These are phyloP conservation scores for Eucidaris tribuloides DNA, from an alignment of 35 echinoderm and acorn worm species.

Conservation along the genomic window DNA sequence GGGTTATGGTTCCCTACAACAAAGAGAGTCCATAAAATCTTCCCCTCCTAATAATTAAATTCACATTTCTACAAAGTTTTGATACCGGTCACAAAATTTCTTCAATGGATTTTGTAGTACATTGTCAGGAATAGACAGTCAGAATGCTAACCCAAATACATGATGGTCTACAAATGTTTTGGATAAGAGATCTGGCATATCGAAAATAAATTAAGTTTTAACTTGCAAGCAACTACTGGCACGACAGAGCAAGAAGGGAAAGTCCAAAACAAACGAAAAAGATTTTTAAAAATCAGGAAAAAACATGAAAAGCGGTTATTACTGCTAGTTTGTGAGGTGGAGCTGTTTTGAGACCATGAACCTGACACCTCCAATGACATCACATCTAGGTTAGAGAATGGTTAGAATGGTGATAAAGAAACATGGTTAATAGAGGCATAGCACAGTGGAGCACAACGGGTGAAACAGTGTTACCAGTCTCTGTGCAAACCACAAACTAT, in stretches of 20 bases:
- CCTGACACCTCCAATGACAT: conserved; percentile 20
- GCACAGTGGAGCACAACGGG: no score
- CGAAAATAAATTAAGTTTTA: neutral
- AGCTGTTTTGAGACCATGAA: conserved; percentile 1
- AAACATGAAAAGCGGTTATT: conserved; percentile 2
- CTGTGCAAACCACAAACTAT: no score
- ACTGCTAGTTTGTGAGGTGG: conserved; percentile 22
- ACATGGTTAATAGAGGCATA: no score
- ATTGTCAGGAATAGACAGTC: neutral
- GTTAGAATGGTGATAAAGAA: no score
- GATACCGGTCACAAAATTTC: neutral
- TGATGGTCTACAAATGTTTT: neutral
- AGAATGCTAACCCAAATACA: neutral
- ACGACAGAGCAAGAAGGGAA: neutral
- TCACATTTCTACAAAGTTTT: no score
- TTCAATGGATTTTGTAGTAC: neutral
- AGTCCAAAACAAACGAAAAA: neutral
- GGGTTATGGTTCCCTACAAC: no score
- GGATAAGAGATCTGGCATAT: neutral
- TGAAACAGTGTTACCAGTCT: no score
- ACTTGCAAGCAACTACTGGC: neutral
- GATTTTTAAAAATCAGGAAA: neutral
- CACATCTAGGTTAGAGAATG: no score
- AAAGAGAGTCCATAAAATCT: no score
- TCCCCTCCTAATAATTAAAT: no score